A percentile compares a stretch with the other conserved stretches of the same genome.
These are phyloP conservation scores for Enteromius mattozi DNA, from an alignment of 2,797 vertebrate species.

Conservation along the genomic window DNA sequence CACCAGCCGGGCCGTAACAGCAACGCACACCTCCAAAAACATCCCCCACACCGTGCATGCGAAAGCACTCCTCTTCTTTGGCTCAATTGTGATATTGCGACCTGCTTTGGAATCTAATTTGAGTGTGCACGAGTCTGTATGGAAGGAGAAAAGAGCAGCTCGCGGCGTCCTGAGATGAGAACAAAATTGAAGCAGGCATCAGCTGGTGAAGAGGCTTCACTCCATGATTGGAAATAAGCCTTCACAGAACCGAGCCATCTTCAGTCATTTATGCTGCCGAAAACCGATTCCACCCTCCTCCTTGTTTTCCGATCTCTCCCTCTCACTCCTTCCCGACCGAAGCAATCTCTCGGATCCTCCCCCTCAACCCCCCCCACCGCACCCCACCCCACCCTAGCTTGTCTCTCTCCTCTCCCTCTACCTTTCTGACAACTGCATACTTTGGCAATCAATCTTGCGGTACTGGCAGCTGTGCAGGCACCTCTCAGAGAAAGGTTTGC, in stretches of 20 bases:
- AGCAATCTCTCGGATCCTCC: constrained; percentile 32
- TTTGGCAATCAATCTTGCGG: constrained; percentile 49
- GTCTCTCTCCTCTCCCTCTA: constrained; percentile 25
- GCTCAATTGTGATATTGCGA: constrained; percentile 45
- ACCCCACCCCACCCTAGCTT: neutral
- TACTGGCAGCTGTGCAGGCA: constrained; percentile 46
- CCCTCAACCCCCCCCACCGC: neutral
- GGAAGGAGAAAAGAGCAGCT: constrained; percentile 34
- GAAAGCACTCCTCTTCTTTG: constrained; percentile 41
- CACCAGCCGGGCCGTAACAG: constrained; percentile 16
- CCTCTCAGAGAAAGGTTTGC: constrained; percentile 37
- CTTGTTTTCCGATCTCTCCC: constrained; percentile 33
- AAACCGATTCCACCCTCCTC: constrained; percentile 57
- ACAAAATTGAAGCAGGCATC: constrained; percentile 78
- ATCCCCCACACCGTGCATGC: constrained; percentile 46
- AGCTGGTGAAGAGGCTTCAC: constrained; percentile 71
- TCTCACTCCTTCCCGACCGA: constrained; percentile 34
- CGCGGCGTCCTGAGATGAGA: constrained; percentile 70
- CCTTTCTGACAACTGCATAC: constrained; percentile 51
- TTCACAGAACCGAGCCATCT: constrained; percentile 68
- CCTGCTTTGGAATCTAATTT: constrained; percentile 56
- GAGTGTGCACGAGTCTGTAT: constrained; percentile 41
- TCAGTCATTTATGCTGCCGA: constrained; percentile 76
- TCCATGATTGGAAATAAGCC: constrained; percentile 74
- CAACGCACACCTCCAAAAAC: constrained; percentile 30